Evolutionary conservation across 2,888 invertebrate genomes (phyloP), one percentile per base, ranked within the genome.

Genomic region (Amphipyra tragopoginis): DNA sequence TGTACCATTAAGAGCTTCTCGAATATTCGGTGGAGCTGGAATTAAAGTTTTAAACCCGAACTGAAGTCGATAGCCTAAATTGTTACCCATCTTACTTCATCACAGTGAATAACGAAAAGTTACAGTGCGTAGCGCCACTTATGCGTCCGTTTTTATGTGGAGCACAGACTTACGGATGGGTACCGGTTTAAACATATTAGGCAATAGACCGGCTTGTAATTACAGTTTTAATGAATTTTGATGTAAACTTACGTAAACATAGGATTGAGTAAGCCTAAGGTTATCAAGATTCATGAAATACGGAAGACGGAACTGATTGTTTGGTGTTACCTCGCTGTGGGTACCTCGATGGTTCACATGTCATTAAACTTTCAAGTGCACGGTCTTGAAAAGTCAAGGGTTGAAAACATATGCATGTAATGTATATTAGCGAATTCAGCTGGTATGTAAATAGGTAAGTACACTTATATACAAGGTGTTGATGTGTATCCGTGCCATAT

Each of bases 301-400:
- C 75, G 77, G 77, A 77, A 77, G 58, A 59, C 51, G 65, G 55
- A 75, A 77, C 54, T 53, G 21, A n/a, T 48, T 9, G 21, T 50
- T 64, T 29, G 43, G 51, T 43, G 15, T 63, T 48, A 74, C 56
- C 65, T 74, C 54, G 67, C 21, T 42, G 33, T 13, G n/a, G 5
- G 15, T 43, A 13, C 10, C 39, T 47, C 8, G n/a, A 7, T 21
- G 26, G 21, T 53, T 29, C 29, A 10, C 21, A n/a, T n/a, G n/a
- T n/a, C n/a, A 52, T 44, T 56, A 38, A 36, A 65, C 34, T 45
- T 56, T 45, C 50, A 65, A 66, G 66, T 65, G 63, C 42, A 47
- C 2, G 56, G 53, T 44, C 75, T 72, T 76, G 52, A 52, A 53
- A 45, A 36, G 3, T 48, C 47, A 38, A 50, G 11, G n/a, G n/a